Conservation (phyloP, 2,113 vertebrate genomes). For the Muntiacus reevesi region DNA sequence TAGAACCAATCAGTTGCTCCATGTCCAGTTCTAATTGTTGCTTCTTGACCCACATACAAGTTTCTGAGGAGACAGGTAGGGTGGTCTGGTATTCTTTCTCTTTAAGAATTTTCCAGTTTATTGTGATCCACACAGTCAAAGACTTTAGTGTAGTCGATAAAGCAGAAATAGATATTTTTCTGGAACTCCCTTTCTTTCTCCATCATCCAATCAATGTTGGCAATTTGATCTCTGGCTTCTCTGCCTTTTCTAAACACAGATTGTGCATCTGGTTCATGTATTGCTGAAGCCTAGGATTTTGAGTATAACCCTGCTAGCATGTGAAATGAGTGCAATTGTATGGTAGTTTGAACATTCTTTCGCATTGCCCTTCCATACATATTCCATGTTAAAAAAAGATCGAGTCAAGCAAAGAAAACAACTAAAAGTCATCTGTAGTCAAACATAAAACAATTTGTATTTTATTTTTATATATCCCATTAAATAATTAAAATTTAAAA, state of each 20-base stretch:
- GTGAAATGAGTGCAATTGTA: background rate
- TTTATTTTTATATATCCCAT: background rate
- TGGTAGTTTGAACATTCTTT: background rate
- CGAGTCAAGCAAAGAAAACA: background rate
- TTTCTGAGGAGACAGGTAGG: background rate
- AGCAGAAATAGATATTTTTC: background rate
- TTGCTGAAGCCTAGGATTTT: background rate
- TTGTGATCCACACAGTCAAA: background rate
- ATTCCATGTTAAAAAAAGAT: background rate
- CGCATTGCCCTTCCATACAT: background rate
- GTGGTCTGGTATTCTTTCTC: background rate
- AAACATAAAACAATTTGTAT: background rate
- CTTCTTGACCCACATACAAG: background rate
- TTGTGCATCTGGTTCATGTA: background rate
- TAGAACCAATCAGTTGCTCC: background rate
- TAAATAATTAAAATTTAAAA: background rate
- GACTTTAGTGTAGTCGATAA: background rate
- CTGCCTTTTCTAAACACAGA: background rate
- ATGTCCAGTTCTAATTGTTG: background rate
- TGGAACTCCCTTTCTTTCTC: background rate
- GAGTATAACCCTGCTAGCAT: background rate
- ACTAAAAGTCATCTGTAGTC: background rate
- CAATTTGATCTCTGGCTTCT: background rate
- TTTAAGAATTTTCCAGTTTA: background rate
- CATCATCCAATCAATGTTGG: background rate